Evolutionary conservation across 2,888 invertebrate genomes (phyloP).

Genomic region (Drosophila multiciliata): DNA sequence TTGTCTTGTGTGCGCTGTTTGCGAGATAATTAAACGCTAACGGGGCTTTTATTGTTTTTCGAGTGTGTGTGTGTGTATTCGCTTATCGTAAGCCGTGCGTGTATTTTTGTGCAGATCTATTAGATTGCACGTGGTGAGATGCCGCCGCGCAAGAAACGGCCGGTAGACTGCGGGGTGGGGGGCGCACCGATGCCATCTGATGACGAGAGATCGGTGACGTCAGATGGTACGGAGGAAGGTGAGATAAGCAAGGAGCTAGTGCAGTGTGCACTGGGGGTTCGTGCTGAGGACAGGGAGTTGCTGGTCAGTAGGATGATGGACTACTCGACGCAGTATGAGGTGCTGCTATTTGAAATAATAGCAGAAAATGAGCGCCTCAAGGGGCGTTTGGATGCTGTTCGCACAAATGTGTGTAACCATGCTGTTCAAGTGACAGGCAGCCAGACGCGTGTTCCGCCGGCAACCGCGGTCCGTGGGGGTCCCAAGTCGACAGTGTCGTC

Average conservation of each 20-base stretch:
- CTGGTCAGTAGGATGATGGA: not conserved
- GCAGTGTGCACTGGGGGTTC: not conserved
- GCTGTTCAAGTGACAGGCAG: not conserved
- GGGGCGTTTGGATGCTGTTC: not conserved
- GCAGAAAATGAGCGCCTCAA: not conserved
- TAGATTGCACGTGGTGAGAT: too few relatives aligned
- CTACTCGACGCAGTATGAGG: not conserved
- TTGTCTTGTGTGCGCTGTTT: too few relatives aligned
- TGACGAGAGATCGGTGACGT: too few relatives aligned
- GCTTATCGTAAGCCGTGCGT: too few relatives aligned
- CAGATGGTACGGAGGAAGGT: not conserved
- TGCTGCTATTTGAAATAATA: not conserved
- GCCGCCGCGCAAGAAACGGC: too few relatives aligned
- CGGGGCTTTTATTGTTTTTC: too few relatives aligned
- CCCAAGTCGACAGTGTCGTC: slow-evolving; percentile 3
- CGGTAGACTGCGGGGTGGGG: too few relatives aligned
- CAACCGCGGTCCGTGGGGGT: not conserved
- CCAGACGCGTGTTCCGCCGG: not conserved
- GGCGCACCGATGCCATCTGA: too few relatives aligned
- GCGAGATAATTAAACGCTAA: too few relatives aligned
- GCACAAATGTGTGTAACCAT: not conserved
- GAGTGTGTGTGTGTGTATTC: too few relatives aligned
- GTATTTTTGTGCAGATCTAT: too few relatives aligned
- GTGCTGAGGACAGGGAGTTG: not conserved
- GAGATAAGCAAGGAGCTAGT: not conserved